These are phyloP conservation scores for Linurgus olivaceus DNA, from an alignment of 2,797 vertebrate species.

Conservation along the genomic window DNA sequence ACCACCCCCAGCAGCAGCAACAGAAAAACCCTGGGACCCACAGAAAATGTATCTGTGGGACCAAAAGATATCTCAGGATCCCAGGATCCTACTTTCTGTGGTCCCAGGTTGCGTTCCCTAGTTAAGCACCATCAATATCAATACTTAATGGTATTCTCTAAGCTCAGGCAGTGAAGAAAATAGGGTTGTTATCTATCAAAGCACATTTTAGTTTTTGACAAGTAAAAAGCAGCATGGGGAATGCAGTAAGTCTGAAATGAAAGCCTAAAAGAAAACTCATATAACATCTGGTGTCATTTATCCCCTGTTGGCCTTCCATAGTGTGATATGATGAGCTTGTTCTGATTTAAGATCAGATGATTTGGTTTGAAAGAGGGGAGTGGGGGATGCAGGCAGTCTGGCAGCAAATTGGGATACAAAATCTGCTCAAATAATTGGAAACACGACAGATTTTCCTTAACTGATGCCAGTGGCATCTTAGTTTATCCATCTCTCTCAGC, in stretches of 20 bases:
- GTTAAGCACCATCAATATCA: slow-evolving; percentile 80
- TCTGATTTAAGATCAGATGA: slow-evolving; percentile 83
- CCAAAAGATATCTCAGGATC: slow-evolving; percentile 36
- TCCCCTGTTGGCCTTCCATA: slow-evolving; percentile 81
- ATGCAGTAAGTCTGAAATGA: slow-evolving; percentile 80
- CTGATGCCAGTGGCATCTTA: slow-evolving; percentile 77
- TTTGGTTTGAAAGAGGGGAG: slow-evolving; percentile 75
- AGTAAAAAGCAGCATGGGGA: slow-evolving; percentile 81
- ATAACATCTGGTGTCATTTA: slow-evolving; percentile 84
- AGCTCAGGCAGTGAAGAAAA: slow-evolving; percentile 80
- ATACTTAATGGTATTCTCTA: slow-evolving; percentile 81
- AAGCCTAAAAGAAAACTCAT: slow-evolving; percentile 83
- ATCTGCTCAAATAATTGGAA: slow-evolving; percentile 81
- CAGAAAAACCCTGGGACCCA: slow-evolving; percentile 34
- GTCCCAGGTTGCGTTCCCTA: slow-evolving; percentile 76
- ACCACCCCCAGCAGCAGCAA: slow-evolving; percentile 17
- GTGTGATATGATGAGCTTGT: slow-evolving; percentile 80
- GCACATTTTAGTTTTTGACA: slow-evolving; percentile 84
- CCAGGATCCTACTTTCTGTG: slow-evolving; percentile 63
- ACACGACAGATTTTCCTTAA: slow-evolving; percentile 74
- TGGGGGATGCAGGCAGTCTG: slow-evolving; percentile 72
- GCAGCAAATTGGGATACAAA: slow-evolving; percentile 77
- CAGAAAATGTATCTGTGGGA: slow-evolving; percentile 20
- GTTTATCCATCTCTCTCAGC: slow-evolving; percentile 78
- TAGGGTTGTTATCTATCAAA: slow-evolving; percentile 84